These are phyloP conservation scores for Melanostoma scalare DNA, from an alignment of 2,888 invertebrate genomes.

Conservation along the genomic window DNA sequence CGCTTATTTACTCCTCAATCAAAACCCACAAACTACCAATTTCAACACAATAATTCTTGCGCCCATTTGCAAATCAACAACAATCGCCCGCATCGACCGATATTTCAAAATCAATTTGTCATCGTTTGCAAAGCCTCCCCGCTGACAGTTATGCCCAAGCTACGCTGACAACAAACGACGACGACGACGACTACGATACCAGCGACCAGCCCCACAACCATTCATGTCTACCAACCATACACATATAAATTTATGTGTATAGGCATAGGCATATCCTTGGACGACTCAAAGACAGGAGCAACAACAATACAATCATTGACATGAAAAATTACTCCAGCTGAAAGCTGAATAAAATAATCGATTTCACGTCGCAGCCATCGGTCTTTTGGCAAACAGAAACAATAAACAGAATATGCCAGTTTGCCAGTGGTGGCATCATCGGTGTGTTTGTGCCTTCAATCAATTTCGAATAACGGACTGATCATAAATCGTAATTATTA, in stretches of 20 bases:
- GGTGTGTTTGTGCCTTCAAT: constrained; percentile 56
- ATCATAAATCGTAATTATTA: constrained; percentile 71
- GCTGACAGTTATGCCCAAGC: constrained; percentile 51
- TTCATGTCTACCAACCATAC: not conserved
- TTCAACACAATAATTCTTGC: constrained; percentile 60
- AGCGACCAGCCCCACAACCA: constrained; percentile 5
- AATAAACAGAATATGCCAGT: constrained; percentile 5
- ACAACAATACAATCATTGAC: constrained; percentile 63
- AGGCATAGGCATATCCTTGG: constrained; percentile 44
- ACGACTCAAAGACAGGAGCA: constrained; percentile 56
- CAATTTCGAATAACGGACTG: constrained; percentile 58
- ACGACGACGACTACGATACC: constrained; percentile 22
- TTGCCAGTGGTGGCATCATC: constrained; percentile 1
- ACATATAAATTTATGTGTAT: constrained; percentile 1
- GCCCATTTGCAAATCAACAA: constrained; percentile 67
- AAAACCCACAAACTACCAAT: constrained; percentile 58
- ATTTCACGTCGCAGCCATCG: constrained; percentile 41
- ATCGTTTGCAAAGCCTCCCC: constrained; percentile 51
- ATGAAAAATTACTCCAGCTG: constrained; percentile 64
- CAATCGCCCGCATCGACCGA: constrained; percentile 58
- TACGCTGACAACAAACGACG: not conserved
- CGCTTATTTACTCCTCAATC: constrained; percentile 66
- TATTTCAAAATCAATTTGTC: constrained; percentile 70
- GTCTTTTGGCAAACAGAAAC: constrained; percentile 44
- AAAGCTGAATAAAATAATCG: constrained; percentile 62